A percentile compares a stretch with the other conserved stretches of the same genome.
phyloP scores from a whole-genome alignment of 1,140 invertebrate genomes.

The Dufourea novaeangliae region DNA sequence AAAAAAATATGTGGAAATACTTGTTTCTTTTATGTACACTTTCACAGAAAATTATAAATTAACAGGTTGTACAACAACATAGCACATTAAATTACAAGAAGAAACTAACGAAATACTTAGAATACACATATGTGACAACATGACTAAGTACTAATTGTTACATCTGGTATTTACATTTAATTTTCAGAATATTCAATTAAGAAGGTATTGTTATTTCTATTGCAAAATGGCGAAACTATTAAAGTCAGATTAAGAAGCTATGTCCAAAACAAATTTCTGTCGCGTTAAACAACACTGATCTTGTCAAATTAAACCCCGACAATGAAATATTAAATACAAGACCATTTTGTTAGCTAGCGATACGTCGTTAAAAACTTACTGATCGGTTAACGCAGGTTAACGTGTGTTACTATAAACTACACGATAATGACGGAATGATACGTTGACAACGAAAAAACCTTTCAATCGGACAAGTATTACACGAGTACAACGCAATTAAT shows the following conservation, averaged over 20 bases:
- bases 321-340: not conserved
- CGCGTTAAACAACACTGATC: not conserved
- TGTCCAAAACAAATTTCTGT: not conserved
- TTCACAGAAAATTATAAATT: not conserved
- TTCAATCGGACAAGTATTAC: not conserved
- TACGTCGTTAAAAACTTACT: slow-evolving; percentile 7
- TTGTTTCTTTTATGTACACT: not conserved
- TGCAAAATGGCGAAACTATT: slow-evolving; percentile 1
- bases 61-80: not conserved
- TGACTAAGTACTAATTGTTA: not conserved
- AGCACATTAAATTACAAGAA: not conserved
- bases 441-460: not conserved
- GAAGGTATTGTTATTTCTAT: slow-evolving; percentile 12
- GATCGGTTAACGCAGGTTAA: slow-evolving; percentile 6
- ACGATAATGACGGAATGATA: not conserved
- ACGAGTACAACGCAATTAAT: not conserved
- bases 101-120: not conserved
- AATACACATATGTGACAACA: not conserved
- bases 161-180: not conserved
- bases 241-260: not conserved
- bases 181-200: not conserved
- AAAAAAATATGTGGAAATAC: not conserved
- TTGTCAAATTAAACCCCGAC: not conserved
- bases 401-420: not conserved
- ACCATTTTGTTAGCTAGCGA: slow-evolving; percentile 24